Percentiles rank a stretch among this genome's conserved stretches.
phyloP scores from a whole-genome alignment of 2,888 invertebrate species.

The Megamerina dolium region DNA sequence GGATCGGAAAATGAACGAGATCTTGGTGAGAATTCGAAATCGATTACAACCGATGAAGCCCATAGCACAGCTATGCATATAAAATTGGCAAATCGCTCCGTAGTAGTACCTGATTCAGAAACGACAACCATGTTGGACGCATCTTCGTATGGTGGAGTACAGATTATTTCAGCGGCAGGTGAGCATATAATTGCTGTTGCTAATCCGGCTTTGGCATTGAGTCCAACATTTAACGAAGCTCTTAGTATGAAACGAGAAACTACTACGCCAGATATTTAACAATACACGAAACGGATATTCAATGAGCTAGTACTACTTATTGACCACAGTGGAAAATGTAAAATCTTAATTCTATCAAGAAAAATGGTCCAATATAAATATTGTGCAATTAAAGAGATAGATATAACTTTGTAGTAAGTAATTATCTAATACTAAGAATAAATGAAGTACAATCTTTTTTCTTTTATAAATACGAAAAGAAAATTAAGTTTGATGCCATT shows the following conservation, averaged over 20 bases:
- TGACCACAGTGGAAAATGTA: too few relatives aligned
- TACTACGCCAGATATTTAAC: conserved; percentile 40
- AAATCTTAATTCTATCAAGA: too few relatives aligned
- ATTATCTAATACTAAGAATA: too few relatives aligned
- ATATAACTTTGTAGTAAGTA: too few relatives aligned
- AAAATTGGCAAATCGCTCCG: conserved; percentile 4
- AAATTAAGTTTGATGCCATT: too few relatives aligned
- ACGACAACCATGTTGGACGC: background rate
- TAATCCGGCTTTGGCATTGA: conserved; percentile 73
- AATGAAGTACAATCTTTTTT: too few relatives aligned
- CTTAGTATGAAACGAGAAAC: conserved; percentile 44
- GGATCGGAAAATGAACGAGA: conserved; percentile 37
- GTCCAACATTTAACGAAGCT: conserved; percentile 49
- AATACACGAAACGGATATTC: too few relatives aligned
- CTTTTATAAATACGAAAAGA: too few relatives aligned
- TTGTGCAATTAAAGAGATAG: too few relatives aligned
- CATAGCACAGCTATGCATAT: conserved; percentile 10
- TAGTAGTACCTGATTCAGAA: background rate
- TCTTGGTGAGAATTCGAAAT: conserved; percentile 12
- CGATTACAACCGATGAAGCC: conserved; percentile 3
- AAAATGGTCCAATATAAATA: too few relatives aligned
- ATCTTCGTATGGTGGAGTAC: conserved; percentile 50
- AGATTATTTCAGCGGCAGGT: conserved; percentile 78
- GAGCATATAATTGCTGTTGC: conserved; percentile 85
- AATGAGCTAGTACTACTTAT: too few relatives aligned